Conservation (phyloP, 2,888 invertebrate genomes). For the Ptilodon capucinus region DNA sequence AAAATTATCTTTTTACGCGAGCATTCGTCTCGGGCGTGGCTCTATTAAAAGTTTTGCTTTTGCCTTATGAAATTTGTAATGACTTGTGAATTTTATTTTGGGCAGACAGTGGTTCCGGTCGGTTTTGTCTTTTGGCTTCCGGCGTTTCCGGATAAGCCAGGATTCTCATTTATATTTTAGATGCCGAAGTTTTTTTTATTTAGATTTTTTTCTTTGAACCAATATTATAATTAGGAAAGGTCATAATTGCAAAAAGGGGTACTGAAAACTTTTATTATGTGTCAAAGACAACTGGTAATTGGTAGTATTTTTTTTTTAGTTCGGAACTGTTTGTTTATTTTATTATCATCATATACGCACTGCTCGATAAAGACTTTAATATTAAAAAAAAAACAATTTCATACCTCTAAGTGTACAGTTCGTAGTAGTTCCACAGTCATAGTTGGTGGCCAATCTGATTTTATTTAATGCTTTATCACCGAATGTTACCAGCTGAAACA, state of each 20-base stretch:
- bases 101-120: conserved; percentile 23
- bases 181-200: neutral
- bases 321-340: too few species aligned
- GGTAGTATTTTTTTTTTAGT: too few species aligned
- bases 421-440: conserved; percentile 66
- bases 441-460: conserved; percentile 66
- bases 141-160: conserved; percentile 6
- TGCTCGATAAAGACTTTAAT: too few species aligned
- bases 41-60: conserved; percentile 47
- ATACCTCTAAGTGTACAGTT: conserved; percentile 72
- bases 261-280: neutral
- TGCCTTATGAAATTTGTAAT: conserved; percentile 44
- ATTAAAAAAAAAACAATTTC: conserved; percentile 4
- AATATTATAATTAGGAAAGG: neutral
- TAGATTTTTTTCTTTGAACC: neutral
- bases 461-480: conserved; percentile 64
- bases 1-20: conserved; percentile 51
- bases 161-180: conserved; percentile 21
- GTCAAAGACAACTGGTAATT: neutral
- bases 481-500: conserved; percentile 72
- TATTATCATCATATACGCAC: too few species aligned
- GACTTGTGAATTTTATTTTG: conserved; percentile 43
- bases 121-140: conserved; percentile 31
- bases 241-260: neutral
- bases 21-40: conserved; percentile 40